These are phyloP conservation scores for Plagiodera versicolora DNA, from an alignment of 2,888 invertebrate genomes.

Conservation along the genomic window DNA sequence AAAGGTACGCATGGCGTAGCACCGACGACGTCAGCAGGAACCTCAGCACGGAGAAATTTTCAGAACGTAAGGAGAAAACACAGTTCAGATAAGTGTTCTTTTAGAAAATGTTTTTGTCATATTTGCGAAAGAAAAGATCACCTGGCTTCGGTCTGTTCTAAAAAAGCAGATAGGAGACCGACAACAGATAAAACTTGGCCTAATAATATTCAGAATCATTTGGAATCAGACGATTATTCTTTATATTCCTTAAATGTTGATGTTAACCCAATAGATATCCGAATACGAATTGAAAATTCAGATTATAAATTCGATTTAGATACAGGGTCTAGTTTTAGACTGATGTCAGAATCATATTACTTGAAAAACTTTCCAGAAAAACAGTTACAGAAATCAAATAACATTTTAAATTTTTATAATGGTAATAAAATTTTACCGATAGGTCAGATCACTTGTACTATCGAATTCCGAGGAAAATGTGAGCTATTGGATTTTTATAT, in stretches of 20 bases:
- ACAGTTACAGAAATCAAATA: not conserved
- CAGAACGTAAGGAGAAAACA: constrained; percentile 10
- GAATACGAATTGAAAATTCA: not conserved
- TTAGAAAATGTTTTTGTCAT: constrained; percentile 17
- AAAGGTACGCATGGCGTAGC: too few species aligned
- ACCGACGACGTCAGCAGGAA: too few species aligned
- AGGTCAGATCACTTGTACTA: not conserved
- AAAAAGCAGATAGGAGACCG: not conserved
- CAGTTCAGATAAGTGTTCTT: constrained; percentile 5
- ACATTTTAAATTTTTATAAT: constrained; percentile 1
- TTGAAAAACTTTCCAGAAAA: not conserved
- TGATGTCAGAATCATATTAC: not conserved
- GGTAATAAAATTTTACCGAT: not conserved
- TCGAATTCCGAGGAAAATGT: not conserved
- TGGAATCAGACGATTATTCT: not conserved
- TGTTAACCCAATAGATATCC: not conserved
- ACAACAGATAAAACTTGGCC: not conserved
- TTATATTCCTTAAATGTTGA: not conserved
- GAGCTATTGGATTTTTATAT: constrained; percentile 2
- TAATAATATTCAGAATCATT: not conserved
- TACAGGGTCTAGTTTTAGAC: not conserved
- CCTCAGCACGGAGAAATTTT: not conserved
- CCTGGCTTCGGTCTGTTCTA: constrained; percentile 14
- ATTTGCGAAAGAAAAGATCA: constrained; percentile 13
- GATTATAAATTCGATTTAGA: not conserved